phyloP scores from a whole-genome alignment of 2,113 vertebrate genomes.

The Etheostoma cragini region DNA sequence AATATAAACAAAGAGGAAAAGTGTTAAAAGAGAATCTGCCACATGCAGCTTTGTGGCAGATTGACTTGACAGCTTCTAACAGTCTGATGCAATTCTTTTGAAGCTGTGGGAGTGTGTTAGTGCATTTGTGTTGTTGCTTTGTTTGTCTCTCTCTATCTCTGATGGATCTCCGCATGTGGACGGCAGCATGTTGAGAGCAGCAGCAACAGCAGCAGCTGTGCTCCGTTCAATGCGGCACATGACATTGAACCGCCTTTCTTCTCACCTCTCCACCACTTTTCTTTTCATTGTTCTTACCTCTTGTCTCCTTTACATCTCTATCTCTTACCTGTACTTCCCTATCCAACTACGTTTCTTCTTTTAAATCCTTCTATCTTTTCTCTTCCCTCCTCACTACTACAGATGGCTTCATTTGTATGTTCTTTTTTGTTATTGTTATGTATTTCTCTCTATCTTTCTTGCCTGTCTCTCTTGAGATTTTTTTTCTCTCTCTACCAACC shows the following conservation, averaged over 20 bases:
- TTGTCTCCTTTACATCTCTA: neutral
- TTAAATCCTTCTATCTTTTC: neutral
- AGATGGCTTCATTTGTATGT: slow-evolving; percentile 69
- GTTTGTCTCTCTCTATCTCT: slow-evolving; percentile 7
- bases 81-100: slow-evolving; percentile 42
- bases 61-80: slow-evolving; percentile 26
- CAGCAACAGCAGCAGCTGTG: slow-evolving; percentile 29
- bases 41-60: slow-evolving; percentile 26
- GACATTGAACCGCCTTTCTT: slow-evolving; percentile 17
- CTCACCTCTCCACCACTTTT: neutral
- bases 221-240: slow-evolving; percentile 10
- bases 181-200: slow-evolving; percentile 40
- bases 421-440: neutral
- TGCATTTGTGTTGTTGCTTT: neutral
- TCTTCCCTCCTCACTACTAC: slow-evolving; percentile 4
- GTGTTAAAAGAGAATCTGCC: neutral
- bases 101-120: slow-evolving; percentile 7
- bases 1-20: neutral
- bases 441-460: slow-evolving; percentile 5
- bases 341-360: neutral
- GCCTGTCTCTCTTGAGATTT: slow-evolving; percentile 22
- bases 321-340: neutral
- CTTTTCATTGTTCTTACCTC: neutral
- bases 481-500: slow-evolving; percentile 30
- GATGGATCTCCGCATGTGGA: slow-evolving; percentile 45